Evolutionary conservation across 2,888 invertebrate genomes (phyloP), one percentile per base, ranked within the genome.

Genomic region (Luperina testacea): DNA sequence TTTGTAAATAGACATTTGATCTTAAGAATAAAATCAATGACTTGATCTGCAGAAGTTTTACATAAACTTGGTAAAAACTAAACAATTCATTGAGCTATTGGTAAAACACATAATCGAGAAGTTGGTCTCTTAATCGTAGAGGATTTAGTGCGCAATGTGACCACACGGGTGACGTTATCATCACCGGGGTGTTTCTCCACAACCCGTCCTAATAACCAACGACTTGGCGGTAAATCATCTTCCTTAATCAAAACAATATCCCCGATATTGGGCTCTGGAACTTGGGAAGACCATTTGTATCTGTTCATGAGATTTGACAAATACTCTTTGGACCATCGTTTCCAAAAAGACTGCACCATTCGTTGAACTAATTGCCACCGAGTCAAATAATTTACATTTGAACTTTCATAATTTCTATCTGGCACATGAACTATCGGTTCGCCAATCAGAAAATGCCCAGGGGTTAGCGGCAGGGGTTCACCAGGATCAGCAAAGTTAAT

Each of bases 191-290:
- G 68, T 32, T 61, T 75, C 13, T 75, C 24, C 2, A 61, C 24
- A 2, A 75, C 48, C 3, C 67, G 20, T 38, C 72, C 77, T 0
- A 67, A 38, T 24, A 77, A 32, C 72, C 77, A 77, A 38, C 68
- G 45, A 9, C 45, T 45, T 45, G 45, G 45, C 45, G 45, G 45
- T 45, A 72, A 45, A 32, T 72, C 45, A 9, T 72, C 85, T 45
- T 83, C 78, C 69, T 88, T 89, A 7, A 90, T 77, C 20, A 75
- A 51, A 27, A 79, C 79, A 3, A 79, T 38, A 5, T 79, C 79
- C 9, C 75, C 79, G 15, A 75, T 51, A 11, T 79, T 75, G 13
- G 72, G 75, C 42, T 72, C 71, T 1, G 75, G 75, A 63, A 42
- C 17, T 57, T 72, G 67, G 9, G 24, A 63, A 27, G 72, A 59